These are phyloP conservation scores for Tolmerus cingulatus DNA, from an alignment of 2,888 invertebrate species.

Conservation along the genomic window DNA sequence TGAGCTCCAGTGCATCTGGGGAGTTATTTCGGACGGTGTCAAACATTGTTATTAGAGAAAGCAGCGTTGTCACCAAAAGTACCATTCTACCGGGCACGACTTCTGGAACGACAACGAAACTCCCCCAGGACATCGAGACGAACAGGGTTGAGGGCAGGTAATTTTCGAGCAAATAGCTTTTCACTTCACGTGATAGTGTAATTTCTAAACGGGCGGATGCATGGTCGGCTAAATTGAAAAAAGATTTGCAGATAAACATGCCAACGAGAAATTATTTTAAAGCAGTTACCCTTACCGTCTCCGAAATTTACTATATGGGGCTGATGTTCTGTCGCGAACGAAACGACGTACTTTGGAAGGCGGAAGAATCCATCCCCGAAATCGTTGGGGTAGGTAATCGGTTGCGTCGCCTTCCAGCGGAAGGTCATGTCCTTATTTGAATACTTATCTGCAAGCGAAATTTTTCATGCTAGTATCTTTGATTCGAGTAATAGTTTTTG, in stretches of 20 bases:
- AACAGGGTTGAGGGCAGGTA: constrained; percentile 72
- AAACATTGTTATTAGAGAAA: constrained; percentile 73
- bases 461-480: background rate
- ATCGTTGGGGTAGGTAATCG: constrained; percentile 66
- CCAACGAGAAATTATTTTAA: background rate
- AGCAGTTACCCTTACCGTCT: constrained; percentile 67
- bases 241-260: background rate
- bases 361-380: constrained; percentile 67
- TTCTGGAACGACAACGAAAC: constrained; percentile 72
- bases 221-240: constrained; percentile 65
- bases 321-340: constrained; percentile 69
- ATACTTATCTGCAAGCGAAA: constrained; percentile 67
- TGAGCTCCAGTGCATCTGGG: constrained; percentile 70
- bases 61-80: constrained; percentile 70
- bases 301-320: constrained; percentile 71
- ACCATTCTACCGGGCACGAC: constrained; percentile 72
- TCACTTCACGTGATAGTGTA: constrained; percentile 69
- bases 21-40: constrained; percentile 73
- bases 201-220: constrained; percentile 70
- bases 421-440: constrained; percentile 70
- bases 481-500: background rate
- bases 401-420: constrained; percentile 69
- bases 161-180: constrained; percentile 71
- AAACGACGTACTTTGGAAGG: constrained; percentile 72
- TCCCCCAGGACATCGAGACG: constrained; percentile 74